phyloP scores from a whole-genome alignment of 92 coral and sea anemone genomes.

The Parazoanthus atlanticus region DNA sequence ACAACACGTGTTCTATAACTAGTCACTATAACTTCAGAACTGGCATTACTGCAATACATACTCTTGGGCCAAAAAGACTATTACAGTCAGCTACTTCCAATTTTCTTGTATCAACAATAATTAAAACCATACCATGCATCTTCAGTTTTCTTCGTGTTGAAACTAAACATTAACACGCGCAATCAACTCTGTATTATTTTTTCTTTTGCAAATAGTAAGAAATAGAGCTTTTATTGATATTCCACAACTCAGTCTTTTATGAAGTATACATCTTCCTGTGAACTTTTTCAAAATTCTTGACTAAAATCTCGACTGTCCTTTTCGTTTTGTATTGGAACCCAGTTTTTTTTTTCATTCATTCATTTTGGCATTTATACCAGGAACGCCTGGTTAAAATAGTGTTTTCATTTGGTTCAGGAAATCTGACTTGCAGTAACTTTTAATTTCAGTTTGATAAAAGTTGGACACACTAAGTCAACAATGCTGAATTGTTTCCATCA shows the following conservation, averaged over 20 bases:
- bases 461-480: too few species aligned
- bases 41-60: background rate
- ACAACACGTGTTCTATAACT: background rate
- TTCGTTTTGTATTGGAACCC: background rate
- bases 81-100: background rate
- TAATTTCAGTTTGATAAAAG: too few species aligned
- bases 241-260: background rate
- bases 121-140: background rate
- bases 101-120: background rate
- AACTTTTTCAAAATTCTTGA: background rate
- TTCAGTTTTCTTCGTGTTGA: too few species aligned
- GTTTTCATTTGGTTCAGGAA: background rate
- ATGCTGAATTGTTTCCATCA: too few species aligned
- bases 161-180: too few species aligned
- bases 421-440: background rate
- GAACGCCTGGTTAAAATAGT: conserved; percentile 12
- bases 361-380: background rate
- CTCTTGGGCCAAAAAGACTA: background rate
- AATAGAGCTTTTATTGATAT: too few species aligned
- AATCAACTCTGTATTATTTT: background rate
- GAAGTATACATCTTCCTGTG: too few species aligned
- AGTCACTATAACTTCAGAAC: background rate
- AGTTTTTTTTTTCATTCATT: conserved; percentile 1
- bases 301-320: background rate
- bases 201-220: too few species aligned